These are phyloP conservation scores for Pseudolaguvia tuberculata DNA, from an alignment of 2,113 vertebrate species.

Conservation along the genomic window DNA sequence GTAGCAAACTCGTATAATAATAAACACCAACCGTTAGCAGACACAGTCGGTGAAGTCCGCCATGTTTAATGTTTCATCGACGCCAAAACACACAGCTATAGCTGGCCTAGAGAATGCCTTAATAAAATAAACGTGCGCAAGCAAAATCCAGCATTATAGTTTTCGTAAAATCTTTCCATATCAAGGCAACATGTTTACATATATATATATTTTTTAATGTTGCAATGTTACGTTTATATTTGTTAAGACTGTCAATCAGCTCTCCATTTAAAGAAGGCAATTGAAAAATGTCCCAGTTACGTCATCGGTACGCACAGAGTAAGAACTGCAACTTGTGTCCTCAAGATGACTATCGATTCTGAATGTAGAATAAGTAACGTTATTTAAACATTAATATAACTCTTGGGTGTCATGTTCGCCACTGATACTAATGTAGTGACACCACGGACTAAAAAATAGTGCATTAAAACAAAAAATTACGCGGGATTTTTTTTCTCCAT, in stretches of 20 bases:
- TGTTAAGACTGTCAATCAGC: background rate
- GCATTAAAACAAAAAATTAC: too few species aligned
- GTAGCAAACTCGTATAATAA: conserved; percentile 2
- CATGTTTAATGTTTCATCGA: conserved; percentile 53
- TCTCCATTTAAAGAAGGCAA: background rate
- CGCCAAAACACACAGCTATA: conserved; percentile 45
- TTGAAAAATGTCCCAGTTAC: background rate
- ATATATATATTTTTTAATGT: too few species aligned
- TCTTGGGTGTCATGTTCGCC: too few species aligned
- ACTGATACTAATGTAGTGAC: too few species aligned
- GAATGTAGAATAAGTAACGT: too few species aligned
- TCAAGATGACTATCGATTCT: background rate
- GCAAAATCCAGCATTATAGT: background rate
- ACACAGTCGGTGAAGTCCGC: conserved; percentile 32
- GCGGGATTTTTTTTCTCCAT: background rate
- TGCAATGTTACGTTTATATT: background rate
- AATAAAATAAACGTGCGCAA: background rate
- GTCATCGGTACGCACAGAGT: background rate
- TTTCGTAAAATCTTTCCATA: background rate
- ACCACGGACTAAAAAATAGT: too few species aligned
- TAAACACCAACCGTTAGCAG: conserved; percentile 30
- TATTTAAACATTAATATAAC: background rate
- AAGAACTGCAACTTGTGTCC: too few species aligned
- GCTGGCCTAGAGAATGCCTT: conserved; percentile 30
- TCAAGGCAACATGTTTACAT: rapidly evolving